These are phyloP conservation scores for Protobothrops mucrosquamatus DNA, from an alignment of 2,113 vertebrate species.

Conservation along the genomic window DNA sequence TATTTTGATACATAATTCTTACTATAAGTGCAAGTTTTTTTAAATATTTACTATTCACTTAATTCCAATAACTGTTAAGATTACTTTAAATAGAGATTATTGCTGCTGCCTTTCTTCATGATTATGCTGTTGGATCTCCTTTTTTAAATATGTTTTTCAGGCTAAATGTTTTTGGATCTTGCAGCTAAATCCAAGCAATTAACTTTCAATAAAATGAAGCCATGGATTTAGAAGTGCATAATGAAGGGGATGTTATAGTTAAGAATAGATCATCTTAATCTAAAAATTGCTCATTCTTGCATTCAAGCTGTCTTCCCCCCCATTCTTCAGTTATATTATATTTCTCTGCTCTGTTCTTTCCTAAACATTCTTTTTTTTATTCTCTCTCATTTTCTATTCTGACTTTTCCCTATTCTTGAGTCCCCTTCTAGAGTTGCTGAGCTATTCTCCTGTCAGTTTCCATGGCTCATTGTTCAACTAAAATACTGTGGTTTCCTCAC, in stretches of 20 bases:
- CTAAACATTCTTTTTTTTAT: background rate
- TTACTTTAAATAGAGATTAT: too few relatives aligned
- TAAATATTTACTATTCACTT: background rate
- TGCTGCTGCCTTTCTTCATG: background rate
- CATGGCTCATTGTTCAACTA: background rate
- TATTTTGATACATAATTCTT: background rate
- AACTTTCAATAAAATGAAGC: background rate
- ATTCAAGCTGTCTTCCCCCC: background rate
- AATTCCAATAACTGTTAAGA: background rate
- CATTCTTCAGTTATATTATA: background rate
- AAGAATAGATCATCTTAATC: background rate
- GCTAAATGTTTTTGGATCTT: background rate
- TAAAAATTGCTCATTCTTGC: background rate
- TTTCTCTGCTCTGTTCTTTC: background rate
- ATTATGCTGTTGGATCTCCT: background rate
- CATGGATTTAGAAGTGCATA: background rate
- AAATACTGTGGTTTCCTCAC: background rate
- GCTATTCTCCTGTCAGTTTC: background rate
- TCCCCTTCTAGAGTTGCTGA: background rate
- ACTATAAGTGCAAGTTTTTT: background rate
- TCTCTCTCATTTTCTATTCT: background rate
- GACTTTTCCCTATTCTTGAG: background rate
- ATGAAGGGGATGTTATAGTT: background rate
- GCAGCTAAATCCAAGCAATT: background rate
- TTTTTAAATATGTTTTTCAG: background rate